Base-by-base conservation (phyloP, 2,888 invertebrate species). In the Drosophila mercatorum region DNA sequence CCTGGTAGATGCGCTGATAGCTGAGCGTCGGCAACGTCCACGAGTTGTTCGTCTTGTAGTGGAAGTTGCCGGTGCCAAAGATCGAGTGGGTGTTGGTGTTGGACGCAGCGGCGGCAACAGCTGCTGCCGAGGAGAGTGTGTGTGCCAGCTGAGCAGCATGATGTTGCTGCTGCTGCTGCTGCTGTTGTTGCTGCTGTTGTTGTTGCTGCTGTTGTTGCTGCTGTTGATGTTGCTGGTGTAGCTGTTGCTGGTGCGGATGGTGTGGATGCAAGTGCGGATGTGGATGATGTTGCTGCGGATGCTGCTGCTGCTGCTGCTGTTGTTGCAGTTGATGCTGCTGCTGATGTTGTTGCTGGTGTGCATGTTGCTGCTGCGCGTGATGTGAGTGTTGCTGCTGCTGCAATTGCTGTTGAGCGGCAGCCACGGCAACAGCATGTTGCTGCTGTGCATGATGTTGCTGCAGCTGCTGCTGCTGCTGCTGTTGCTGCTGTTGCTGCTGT, bases 21-120 rank as follows among this genome's bases (percentile, higher is more conserved):
- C 90, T 88, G 17, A 93, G 68, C 40, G 91, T 91, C 26, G 93
- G 92, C 78, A 93, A 80, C 41, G 90, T 91, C 92, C 92, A 93
- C 4, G 92, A 91, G 57, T 92, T 93, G 80, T 92, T 93, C 49
- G 91, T 91, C 76, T 92, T 92, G 78, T 92, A 93, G 75, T 92
- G 92, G 72, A 92, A 93, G 78, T 91, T 92, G 64, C 92, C 92
- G 34, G 89, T 88, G 59, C 92, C 92, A 58, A 93, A 93, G 70
- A 93, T 91, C n/a, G 92, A 92, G 74, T 92, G 92, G 5, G 92
- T 82, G 75, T 92, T 92, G 62, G 91, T 86, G 71, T 80, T 64
- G 56, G 78, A 56, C 4, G 80, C 81, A 1, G 88, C 84, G 2
- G 88, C 88, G 5, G 89, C 81, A 3, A 56, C 89, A 7, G 75